Base-by-base conservation (phyloP, 2,113 vertebrate genomes). In the Lates calcarifer region DNA sequence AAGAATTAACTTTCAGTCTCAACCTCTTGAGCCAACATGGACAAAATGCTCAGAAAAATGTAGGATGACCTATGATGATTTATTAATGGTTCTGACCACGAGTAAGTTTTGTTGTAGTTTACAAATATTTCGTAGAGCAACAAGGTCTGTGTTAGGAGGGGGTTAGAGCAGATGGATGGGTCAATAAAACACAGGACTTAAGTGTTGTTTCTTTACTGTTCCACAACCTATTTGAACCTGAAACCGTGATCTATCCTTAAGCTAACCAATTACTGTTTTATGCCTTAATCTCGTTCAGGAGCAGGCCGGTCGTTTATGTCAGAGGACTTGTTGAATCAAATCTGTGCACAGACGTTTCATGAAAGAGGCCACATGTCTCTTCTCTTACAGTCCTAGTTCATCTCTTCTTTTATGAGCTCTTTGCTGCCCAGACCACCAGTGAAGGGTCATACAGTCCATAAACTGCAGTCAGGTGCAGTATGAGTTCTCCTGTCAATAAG, bases 361-460 rank as follows among this genome's bases (percentile, higher is more conserved):
- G 18, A 58, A 58, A 7, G 22, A 49, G 6, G 28, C 35, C 8
- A 7, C 17, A 9, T 18, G 3, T 77, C 60, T 8, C 10, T 26
- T 22, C 3, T 29, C 57, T 39, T 17, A 14, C 26, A 13, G 14
- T 35, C 51, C 51, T 55, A 20, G 49, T 53, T 17, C 63, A 11
- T 55, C 9, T 61, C 37, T 39, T 67, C 29, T 62, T 82, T 78
- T 24, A 63, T 55, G 37, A 57, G 69, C 45, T 29, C 9, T 43
- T 51, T 43, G 47, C 68, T 64, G 31, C 57, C 4, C 31, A 4
- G 74, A 82, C 79, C 51, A 86, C 68, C 74, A 47, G n/a, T 51
- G 68, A 56, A 17, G 55, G 22, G 53, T 61, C 45, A 3, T 20
- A 9, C 6, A 15, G n/a, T 64, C 3, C 43, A 3, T 20, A 11